phyloP scores from a whole-genome alignment of 1,140 invertebrate genomes.

The Archegozetes longisetosus region DNA sequence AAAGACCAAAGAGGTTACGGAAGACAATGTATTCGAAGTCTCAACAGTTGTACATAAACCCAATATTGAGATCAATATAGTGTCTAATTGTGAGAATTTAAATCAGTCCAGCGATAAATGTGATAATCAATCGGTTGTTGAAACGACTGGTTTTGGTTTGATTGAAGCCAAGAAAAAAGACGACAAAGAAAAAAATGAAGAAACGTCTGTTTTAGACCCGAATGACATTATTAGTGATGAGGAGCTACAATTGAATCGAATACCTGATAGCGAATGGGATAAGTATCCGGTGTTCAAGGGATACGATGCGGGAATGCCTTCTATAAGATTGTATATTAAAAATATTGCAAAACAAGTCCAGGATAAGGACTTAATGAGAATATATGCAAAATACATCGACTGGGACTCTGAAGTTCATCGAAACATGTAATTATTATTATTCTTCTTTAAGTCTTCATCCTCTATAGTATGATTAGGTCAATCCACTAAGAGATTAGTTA shows the following conservation, averaged over 20 bases:
- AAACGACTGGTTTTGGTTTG: neutral
- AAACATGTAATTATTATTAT: too few species aligned
- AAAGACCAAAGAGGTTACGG: neutral
- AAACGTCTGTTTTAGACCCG: neutral
- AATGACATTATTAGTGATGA: neutral
- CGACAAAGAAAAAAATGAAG: neutral
- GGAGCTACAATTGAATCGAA: neutral
- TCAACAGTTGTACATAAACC: neutral
- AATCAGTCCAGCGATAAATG: neutral
- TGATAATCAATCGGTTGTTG: neutral
- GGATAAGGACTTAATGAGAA: too few species aligned
- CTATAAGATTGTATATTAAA: conserved; percentile 74
- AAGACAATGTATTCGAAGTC: neutral
- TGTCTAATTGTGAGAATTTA: neutral
- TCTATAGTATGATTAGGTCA: too few species aligned
- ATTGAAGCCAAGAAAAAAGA: neutral
- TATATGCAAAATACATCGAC: too few species aligned
- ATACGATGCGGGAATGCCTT: conserved; percentile 61
- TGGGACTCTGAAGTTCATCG: too few species aligned
- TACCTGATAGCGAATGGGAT: neutral
- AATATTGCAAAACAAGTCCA: conserved; percentile 68
- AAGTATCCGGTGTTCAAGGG: conserved; percentile 59
- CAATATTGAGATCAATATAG: neutral
- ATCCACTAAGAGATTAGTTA: too few species aligned
- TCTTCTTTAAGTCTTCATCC: too few species aligned